Base-by-base conservation (phyloP, 30 jellyfish, hydroid and myxozoan species). In the Hydra vulgaris region DNA sequence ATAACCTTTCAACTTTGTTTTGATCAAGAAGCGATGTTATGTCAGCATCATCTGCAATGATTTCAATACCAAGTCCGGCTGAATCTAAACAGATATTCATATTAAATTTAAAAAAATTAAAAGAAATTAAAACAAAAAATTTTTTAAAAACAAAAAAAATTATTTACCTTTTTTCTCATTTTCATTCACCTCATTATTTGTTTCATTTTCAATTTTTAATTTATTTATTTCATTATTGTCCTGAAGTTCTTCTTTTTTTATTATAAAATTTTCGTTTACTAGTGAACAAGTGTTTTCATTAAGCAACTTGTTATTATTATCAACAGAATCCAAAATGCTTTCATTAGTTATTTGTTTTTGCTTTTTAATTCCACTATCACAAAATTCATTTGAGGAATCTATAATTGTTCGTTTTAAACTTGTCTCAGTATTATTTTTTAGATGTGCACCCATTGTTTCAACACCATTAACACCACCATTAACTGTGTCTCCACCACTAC, bases 41-140 rank as follows among this genome's bases (percentile, higher is more conserved):
- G 67, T 78, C 85, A 12, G 85, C 85, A 54, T 78, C 85, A 66
- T 78, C 85, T 52, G 85, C 85, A 27, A 78, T 78, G 3, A 78
- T 78, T 40, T 78, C 85, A n/a, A 78, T 69, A 0, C 85, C 85
- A 66, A 78, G 0, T 0, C 85, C 85, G 15, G 27, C 15, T 7
- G 75, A 7, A 40, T 3, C 61, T 40, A 40, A 40, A 40, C 12
- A 40, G 7, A 23, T n/a, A 68, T 7, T 68, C 16, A 1, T 68
- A 3, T 15, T 23, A 3, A 68, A n/a, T n/a, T 20, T 12, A 40
- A 3, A 40, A 40, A 40, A 40, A 5, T 40, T 40, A 40, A 5
- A 3, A 3, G 5, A 40, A 40, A 5, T 40, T 3, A 40, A 40
- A 40, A 40, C 61, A 40, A 40, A 40, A 12, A 40, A 40, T 12